These are phyloP conservation scores for Indri indri DNA, from an alignment of 2,113 vertebrate species.

Conservation along the genomic window DNA sequence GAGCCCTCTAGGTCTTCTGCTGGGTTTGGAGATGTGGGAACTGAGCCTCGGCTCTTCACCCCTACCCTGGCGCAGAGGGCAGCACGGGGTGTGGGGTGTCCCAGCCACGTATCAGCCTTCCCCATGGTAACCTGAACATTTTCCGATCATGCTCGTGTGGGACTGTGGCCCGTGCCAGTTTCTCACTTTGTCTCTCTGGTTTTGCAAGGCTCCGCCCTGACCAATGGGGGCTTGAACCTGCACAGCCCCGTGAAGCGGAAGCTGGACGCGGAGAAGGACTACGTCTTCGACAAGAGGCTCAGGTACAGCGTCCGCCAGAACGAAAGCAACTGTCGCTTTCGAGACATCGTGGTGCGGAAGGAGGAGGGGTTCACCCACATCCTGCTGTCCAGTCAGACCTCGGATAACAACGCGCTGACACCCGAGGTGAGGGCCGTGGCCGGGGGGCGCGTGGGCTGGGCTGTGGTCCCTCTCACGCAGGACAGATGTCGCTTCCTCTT, in stretches of 20 bases:
- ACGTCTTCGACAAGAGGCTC: conserved; percentile 97
- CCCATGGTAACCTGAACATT: accelerated
- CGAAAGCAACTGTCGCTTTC: conserved; percentile 95
- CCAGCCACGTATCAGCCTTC: accelerated
- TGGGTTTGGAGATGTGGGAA: neutral
- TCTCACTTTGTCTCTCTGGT: conserved; percentile 72
- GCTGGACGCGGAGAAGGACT: conserved; percentile 93
- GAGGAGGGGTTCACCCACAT: conserved; percentile 98
- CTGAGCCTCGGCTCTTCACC: neutral
- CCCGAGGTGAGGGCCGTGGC: conserved; percentile 89
- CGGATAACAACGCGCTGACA: conserved; percentile 97
- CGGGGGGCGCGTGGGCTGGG: neutral
- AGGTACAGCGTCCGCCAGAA: conserved; percentile 97
- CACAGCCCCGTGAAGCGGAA: conserved; percentile 95
- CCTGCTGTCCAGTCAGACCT: conserved; percentile 96
- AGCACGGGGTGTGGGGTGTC: accelerated
- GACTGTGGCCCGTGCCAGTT: accelerated
- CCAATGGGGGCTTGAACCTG: conserved; percentile 91
- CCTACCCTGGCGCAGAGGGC: neutral
- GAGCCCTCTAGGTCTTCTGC: neutral
- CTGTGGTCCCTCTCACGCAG: no score
- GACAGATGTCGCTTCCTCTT: neutral
- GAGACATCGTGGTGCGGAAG: conserved; percentile 98
- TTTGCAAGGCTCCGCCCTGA: conserved; percentile 88
- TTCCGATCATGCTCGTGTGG: accelerated